phyloP scores from a whole-genome alignment of 2,113 vertebrate genomes.

The Crocuta crocuta region DNA sequence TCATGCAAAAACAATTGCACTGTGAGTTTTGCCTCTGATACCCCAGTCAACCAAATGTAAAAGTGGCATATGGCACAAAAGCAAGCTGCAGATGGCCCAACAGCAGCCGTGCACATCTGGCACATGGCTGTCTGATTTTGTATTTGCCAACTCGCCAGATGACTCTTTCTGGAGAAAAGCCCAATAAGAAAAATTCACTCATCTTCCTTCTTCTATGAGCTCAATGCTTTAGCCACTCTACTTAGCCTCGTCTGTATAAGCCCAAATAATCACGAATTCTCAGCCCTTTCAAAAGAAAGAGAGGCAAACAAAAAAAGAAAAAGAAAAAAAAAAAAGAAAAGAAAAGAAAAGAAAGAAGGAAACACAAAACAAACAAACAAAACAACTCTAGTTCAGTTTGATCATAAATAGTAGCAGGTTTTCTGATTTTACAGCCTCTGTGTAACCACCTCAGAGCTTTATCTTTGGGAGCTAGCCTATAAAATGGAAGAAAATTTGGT shows the following conservation, averaged over 20 bases:
- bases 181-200: conserved; percentile 68
- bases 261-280: conserved; percentile 29
- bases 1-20: conserved; percentile 67
- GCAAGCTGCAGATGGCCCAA: conserved; percentile 80
- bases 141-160: conserved; percentile 76
- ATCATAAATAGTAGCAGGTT: neutral
- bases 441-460: conserved; percentile 52
- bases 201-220: conserved; percentile 64
- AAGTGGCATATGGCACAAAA: conserved; percentile 81
- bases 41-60: conserved; percentile 65
- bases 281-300: neutral
- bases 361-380: too few species aligned
- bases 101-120: conserved; percentile 83
- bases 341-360: too few species aligned
- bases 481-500: conserved; percentile 67
- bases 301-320: neutral
- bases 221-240: conserved; percentile 58
- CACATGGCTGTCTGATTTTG: conserved; percentile 78
- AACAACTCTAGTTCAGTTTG: neutral
- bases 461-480: conserved; percentile 51
- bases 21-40: conserved; percentile 71
- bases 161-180: conserved; percentile 76
- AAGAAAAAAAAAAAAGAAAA: neutral
- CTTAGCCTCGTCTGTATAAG: neutral
- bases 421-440: conserved; percentile 48